phyloP scores from a whole-genome alignment of 2,113 vertebrate genomes.

The Dendrocopos noguchii region DNA sequence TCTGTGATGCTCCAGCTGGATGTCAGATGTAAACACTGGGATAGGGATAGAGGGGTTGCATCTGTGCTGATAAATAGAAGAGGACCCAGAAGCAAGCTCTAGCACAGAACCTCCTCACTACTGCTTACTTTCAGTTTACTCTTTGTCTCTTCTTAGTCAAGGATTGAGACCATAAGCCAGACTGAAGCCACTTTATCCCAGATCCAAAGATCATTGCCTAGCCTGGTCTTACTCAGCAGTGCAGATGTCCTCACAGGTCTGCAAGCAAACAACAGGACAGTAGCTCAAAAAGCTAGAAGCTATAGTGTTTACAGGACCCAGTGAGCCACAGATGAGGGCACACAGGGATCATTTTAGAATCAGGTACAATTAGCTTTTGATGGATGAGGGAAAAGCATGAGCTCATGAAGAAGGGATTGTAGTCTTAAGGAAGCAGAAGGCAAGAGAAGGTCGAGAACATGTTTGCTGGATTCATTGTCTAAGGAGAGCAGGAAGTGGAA shows the following conservation, averaged over 20 bases:
- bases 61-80: neutral
- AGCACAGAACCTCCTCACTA: neutral
- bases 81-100: neutral
- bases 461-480: neutral
- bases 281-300: neutral
- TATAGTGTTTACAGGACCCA: rapidly evolving
- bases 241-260: neutral
- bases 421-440: neutral
- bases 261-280: neutral
- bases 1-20: neutral
- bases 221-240: neutral
- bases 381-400: neutral
- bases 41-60: neutral
- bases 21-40: neutral
- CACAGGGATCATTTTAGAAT: rapidly evolving
- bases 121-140: neutral
- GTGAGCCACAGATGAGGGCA: neutral
- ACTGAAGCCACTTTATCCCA: neutral
- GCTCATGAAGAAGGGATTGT: neutral
- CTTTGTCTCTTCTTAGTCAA: neutral
- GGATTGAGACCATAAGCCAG: neutral
- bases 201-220: neutral
- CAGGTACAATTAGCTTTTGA: neutral
- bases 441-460: neutral
- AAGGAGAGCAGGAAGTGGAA: neutral